Evolutionary conservation across 2,113 vertebrate genomes (phyloP).

Genomic region (Parus major): DNA sequence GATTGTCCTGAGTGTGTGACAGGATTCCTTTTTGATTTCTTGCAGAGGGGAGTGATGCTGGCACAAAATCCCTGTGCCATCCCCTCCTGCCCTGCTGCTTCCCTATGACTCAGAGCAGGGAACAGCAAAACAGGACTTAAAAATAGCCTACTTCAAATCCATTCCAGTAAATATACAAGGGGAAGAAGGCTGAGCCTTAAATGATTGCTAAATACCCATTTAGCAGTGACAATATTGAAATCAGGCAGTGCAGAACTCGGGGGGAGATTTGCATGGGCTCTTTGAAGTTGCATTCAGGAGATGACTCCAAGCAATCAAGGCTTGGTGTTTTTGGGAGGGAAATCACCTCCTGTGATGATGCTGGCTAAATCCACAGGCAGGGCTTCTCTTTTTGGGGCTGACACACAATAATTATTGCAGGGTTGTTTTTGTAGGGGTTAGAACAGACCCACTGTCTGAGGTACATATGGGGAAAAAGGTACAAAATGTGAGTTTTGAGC

Average conservation of each 20-base stretch:
- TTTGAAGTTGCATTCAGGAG: not conserved
- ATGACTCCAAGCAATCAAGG: not conserved
- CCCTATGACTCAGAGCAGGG: fast-evolving
- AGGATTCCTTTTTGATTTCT: not conserved
- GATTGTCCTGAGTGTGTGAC: fast-evolving
- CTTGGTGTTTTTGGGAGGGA: not conserved
- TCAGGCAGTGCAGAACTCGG: not conserved
- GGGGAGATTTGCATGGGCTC: not conserved
- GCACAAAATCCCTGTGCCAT: not conserved
- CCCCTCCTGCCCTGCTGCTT: not conserved
- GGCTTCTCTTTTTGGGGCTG: not conserved
- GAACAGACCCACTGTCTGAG: not conserved
- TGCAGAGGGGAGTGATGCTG: not conserved
- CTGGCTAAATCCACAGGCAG: not conserved
- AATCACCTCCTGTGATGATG: not conserved
- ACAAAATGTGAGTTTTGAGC: not conserved
- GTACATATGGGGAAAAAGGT: fast-evolving
- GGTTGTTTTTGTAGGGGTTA: not conserved
- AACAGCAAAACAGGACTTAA: not conserved
- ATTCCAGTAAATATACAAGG: not conserved
- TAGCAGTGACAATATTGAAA: not conserved
- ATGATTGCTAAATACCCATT: not conserved
- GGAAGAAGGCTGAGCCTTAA: not conserved
- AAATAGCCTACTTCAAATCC: not conserved
- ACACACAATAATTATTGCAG: not conserved